Conservation (phyloP, 2,797 vertebrate species). For the Coregonus suidteri region DNA sequence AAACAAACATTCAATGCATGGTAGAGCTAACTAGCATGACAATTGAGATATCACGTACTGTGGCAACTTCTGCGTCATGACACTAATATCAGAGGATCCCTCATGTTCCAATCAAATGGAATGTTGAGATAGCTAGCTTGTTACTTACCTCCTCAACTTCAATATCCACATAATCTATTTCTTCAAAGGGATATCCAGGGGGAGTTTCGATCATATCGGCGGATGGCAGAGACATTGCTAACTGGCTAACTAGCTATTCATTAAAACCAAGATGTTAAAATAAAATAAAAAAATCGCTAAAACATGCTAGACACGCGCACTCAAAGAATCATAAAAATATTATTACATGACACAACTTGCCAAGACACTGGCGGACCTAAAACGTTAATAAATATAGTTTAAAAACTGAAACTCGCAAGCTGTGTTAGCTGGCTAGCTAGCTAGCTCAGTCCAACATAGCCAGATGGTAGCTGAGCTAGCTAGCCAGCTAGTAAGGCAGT, state of each 20-base stretch:
- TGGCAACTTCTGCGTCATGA: not conserved
- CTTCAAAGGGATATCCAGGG: constrained; percentile 93
- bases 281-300: not conserved
- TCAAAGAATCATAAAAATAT: not conserved
- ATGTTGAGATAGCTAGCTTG: not conserved
- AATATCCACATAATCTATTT: constrained; percentile 95
- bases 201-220: constrained; percentile 93
- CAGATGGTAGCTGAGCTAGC: not conserved
- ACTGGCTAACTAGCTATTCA: constrained; percentile 43
- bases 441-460: not conserved
- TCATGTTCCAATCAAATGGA: not conserved
- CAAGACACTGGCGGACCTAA: not conserved
- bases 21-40: not conserved
- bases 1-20: too few species aligned
- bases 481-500: not conserved
- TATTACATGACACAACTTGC: not conserved
- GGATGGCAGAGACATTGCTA: constrained; percentile 85
- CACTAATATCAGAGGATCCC: not conserved
- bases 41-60: not conserved
- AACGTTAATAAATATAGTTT: not conserved
- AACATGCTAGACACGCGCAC: constrained; percentile 1
- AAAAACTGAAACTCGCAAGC: not conserved
- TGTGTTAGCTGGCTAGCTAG: not conserved
- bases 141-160: constrained; percentile 92
- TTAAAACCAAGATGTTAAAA: constrained; percentile 29